Evolutionary conservation across 2,113 vertebrate species (phyloP).

Genomic region (Artemisiospiza belli): DNA sequence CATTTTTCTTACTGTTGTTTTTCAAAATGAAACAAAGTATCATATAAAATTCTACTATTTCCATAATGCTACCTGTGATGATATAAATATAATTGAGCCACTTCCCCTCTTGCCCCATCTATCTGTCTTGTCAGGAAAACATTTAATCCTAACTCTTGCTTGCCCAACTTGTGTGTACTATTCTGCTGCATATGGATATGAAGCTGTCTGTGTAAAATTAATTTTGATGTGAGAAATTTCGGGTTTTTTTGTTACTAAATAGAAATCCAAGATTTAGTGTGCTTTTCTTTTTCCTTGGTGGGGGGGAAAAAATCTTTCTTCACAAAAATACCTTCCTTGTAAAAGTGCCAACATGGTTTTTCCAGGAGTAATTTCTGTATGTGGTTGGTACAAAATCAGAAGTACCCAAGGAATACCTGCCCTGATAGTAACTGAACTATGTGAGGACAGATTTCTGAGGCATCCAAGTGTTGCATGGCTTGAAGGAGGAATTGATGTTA

Average conservation of each 20-base stretch:
- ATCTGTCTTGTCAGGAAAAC: not conserved
- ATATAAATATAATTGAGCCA: not conserved
- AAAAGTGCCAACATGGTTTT: not conserved
- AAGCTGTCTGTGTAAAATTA: not conserved
- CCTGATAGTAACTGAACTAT: not conserved
- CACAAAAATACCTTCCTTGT: not conserved
- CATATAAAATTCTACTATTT: not conserved
- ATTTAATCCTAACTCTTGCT: not conserved
- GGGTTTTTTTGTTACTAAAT: too few species aligned
- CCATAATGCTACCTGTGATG: not conserved
- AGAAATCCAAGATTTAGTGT: not conserved
- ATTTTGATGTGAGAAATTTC: not conserved
- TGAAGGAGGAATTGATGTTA: not conserved
- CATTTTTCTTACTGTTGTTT: not conserved
- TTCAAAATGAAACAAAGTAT: not conserved
- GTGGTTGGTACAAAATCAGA: not conserved
- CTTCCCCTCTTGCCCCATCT: not conserved
- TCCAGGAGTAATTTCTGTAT: not conserved
- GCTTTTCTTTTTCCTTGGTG: not conserved
- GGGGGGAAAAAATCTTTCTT: not conserved
- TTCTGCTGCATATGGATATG: not conserved
- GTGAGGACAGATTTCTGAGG: not conserved
- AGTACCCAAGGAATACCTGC: not conserved
- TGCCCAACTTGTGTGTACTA: accelerated
- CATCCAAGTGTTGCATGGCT: not conserved